Evolutionary conservation across 1,140 invertebrate species (phyloP).

Genomic region (Gonatopus flavifemur): DNA sequence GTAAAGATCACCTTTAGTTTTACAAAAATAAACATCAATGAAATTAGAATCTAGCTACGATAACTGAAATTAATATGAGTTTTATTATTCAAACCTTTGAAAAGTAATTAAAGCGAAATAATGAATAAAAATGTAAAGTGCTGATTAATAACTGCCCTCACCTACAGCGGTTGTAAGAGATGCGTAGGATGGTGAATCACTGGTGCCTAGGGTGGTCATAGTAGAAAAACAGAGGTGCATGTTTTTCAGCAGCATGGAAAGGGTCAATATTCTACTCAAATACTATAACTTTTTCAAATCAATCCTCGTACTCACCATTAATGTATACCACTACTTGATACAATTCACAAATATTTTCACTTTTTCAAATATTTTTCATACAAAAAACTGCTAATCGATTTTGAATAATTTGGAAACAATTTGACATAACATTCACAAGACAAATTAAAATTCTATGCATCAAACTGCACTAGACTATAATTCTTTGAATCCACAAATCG

Average conservation of each 20-base stretch:
- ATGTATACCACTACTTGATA: not conserved
- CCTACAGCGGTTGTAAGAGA: constrained; percentile 58
- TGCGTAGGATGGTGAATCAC: constrained; percentile 54
- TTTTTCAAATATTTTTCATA: constrained; percentile 10
- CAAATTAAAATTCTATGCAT: too few relatives aligned
- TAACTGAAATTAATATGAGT: too few relatives aligned
- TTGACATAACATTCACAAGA: constrained; percentile 1
- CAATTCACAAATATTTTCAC: too few relatives aligned
- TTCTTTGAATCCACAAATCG: not conserved
- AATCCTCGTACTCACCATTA: constrained; percentile 24
- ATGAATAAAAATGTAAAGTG: constrained; percentile 34
- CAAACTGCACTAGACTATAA: not conserved
- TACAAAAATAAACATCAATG: too few relatives aligned
- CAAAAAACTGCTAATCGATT: too few relatives aligned
- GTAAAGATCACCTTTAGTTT: too few relatives aligned
- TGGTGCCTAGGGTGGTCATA: constrained; percentile 52
- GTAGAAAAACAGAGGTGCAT: constrained; percentile 46
- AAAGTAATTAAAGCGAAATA: too few relatives aligned
- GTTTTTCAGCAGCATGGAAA: constrained; percentile 45
- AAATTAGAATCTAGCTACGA: too few relatives aligned
- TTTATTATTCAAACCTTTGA: too few relatives aligned
- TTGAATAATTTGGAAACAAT: too few relatives aligned
- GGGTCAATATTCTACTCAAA: constrained; percentile 40
- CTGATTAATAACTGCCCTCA: constrained; percentile 49
- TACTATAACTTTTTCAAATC: constrained; percentile 36